Evolutionary conservation across 1,140 invertebrate genomes (phyloP).

Genomic region (Ceratoteleas bidentatus): DNA sequence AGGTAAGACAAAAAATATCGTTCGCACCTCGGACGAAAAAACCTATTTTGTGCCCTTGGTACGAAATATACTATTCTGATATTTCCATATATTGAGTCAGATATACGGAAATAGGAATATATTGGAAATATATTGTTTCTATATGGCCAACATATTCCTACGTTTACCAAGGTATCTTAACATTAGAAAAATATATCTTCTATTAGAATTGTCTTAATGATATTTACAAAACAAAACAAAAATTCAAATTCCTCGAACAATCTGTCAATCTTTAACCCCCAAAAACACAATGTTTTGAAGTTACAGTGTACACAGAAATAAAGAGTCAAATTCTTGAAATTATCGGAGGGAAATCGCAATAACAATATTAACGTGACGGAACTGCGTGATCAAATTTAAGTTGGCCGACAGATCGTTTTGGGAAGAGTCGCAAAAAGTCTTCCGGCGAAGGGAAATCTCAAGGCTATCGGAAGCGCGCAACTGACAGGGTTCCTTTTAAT

Average conservation of each 20-base stretch:
- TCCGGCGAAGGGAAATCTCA: conserved; percentile 30
- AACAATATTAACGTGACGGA: not conserved
- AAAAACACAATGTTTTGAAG: conserved; percentile 11
- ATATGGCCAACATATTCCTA: too few relatives aligned
- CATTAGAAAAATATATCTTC: too few relatives aligned
- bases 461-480: conserved; percentile 33
- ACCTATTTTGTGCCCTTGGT: too few relatives aligned
- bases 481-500: conserved; percentile 55
- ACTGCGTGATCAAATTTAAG: conserved; percentile 28
- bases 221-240: conserved; percentile 14
- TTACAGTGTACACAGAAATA: conserved; percentile 5
- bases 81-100: too few relatives aligned
- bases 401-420: conserved; percentile 29
- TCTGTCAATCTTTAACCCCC: conserved; percentile 26
- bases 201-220: too few relatives aligned
- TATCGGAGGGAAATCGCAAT: not conserved
- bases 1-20: too few relatives aligned
- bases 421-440: conserved; percentile 33
- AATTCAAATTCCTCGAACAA: not conserved
- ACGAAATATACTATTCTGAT: too few relatives aligned
- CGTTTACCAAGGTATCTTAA: too few relatives aligned
- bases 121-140: too few relatives aligned
- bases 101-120: too few relatives aligned
- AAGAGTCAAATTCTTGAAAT: not conserved
- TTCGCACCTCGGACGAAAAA: too few relatives aligned